A percentile compares a stretch with the other conserved stretches of the same genome.
phyloP scores from a whole-genome alignment of 2,888 invertebrate genomes.

The Sycophila texana region DNA sequence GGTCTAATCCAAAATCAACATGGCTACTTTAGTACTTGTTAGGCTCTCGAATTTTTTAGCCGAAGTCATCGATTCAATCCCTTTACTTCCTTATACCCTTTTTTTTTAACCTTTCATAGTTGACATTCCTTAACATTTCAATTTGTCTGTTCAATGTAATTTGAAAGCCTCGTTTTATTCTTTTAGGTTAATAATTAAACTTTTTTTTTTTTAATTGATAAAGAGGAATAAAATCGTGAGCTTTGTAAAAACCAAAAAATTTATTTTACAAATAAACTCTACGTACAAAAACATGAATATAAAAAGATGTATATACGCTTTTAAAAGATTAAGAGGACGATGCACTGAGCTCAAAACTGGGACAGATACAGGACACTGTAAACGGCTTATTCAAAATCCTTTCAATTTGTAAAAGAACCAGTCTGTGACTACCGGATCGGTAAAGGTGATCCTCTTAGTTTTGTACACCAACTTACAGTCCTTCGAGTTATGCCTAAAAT shows the following conservation, averaged over 20 bases:
- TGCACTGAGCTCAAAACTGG: not conserved
- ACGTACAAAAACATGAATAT: conserved; percentile 8
- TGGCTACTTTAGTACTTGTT: no score
- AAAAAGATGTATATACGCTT: not conserved
- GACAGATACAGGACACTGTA: not conserved
- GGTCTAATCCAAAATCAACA: not conserved
- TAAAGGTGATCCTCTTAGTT: conserved; percentile 61
- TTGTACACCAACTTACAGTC: not conserved
- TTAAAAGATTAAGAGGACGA: not conserved
- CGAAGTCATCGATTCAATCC: no score
- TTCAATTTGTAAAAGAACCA: conserved; percentile 58
- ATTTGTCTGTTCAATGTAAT: no score
- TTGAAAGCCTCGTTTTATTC: no score
- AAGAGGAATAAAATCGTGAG: no score
- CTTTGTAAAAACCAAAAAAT: not conserved
- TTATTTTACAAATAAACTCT: conserved; percentile 2
- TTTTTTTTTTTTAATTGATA: no score
- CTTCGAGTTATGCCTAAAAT: conserved; percentile 10
- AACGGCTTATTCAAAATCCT: not conserved
- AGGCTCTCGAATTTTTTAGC: no score
- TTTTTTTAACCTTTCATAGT: no score
- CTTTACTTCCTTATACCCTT: no score
- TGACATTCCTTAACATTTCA: no score
- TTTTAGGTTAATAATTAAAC: no score
- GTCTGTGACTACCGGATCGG: conserved; percentile 63